phyloP scores from a whole-genome alignment of 2,113 vertebrate genomes.

The Nicator chloris region DNA sequence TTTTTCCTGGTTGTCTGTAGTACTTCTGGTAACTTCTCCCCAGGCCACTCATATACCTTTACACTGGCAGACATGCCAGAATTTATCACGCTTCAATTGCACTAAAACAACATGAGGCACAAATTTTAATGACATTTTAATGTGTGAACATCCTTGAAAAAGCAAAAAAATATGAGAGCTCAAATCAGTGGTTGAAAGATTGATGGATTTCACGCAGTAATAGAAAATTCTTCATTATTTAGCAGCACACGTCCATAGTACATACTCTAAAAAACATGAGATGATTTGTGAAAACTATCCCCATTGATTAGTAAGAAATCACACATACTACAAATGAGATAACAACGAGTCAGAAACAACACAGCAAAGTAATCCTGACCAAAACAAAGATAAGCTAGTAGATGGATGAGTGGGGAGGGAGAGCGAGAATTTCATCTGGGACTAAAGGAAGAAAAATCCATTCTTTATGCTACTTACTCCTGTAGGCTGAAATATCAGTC shows the following conservation, averaged over 20 bases:
- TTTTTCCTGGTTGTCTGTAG: not conserved
- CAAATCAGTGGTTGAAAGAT: not conserved
- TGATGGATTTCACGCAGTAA: not conserved
- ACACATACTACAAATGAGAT: not conserved
- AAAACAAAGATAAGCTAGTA: not conserved
- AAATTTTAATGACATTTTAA: not conserved
- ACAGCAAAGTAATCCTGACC: not conserved
- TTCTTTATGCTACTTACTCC: slow-evolving; percentile 82
- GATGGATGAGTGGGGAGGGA: not conserved
- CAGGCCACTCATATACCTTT: not conserved
- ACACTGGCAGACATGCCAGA: not conserved
- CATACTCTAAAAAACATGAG: fast-evolving
- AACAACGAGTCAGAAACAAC: not conserved
- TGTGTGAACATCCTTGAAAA: not conserved
- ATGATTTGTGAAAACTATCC: not conserved
- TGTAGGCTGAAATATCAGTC: slow-evolving; percentile 95
- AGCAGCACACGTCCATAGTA: not conserved
- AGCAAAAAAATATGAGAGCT: not conserved
- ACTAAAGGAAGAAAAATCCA: not conserved
- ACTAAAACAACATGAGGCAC: not conserved
- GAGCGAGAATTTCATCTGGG: not conserved
- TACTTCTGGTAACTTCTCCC: not conserved
- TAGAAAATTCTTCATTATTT: not conserved
- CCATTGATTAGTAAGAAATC: not conserved
- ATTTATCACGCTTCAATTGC: not conserved